Percentiles rank a stretch among this genome's conserved stretches.
phyloP scores from a whole-genome alignment of 2,113 vertebrate species.

The Oriolus oriolus region DNA sequence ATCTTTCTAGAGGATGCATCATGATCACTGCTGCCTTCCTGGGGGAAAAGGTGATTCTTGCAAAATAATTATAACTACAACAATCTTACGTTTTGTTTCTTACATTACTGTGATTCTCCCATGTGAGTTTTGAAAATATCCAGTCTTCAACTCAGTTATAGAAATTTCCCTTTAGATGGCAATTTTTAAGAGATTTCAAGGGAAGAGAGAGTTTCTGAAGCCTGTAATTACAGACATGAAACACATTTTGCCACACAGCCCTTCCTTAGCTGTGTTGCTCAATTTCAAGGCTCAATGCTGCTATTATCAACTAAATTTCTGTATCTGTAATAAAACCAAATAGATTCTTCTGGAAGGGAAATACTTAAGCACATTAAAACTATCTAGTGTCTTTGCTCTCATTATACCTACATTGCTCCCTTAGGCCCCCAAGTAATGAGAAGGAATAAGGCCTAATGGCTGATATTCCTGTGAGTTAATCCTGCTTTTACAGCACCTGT shows the following conservation, averaged over 20 bases:
- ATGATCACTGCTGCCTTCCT: background rate
- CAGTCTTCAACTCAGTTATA: background rate
- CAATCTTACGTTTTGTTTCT: background rate
- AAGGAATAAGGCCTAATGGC: background rate
- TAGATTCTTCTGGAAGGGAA: background rate
- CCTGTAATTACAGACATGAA: background rate
- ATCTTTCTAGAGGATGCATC: background rate
- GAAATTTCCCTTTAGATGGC: background rate
- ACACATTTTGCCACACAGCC: background rate
- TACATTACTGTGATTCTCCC: background rate
- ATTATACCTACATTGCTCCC: background rate
- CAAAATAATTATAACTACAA: background rate
- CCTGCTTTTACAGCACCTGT: background rate
- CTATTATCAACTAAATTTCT: background rate
- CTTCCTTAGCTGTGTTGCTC: background rate
- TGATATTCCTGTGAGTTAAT: background rate
- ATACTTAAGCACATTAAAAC: background rate
- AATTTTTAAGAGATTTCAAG: background rate
- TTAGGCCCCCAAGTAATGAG: background rate
- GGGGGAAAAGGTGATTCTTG: background rate
- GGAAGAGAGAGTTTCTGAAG: background rate
- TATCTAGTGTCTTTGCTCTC: background rate
- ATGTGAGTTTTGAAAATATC: background rate
- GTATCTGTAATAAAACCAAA: background rate
- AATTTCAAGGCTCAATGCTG: background rate